These are phyloP conservation scores for Hippoglossus hippoglossus DNA, from an alignment of 2,797 vertebrate species.

Conservation along the genomic window DNA sequence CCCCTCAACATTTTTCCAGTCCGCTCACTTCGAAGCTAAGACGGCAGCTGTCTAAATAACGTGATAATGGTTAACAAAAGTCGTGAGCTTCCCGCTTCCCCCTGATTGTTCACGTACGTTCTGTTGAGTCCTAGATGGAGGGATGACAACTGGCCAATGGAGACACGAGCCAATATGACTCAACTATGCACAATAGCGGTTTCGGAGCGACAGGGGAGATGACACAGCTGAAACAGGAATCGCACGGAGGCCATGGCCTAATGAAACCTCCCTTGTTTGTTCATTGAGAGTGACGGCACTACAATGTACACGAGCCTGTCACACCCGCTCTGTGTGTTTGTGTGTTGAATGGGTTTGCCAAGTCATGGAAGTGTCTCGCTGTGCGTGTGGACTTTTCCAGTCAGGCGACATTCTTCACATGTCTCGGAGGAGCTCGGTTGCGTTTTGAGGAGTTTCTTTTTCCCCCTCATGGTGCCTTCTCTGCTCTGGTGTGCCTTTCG, in stretches of 20 bases:
- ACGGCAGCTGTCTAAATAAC: conserved; percentile 16
- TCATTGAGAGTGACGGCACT: conserved; percentile 34
- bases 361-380: conserved; percentile 30
- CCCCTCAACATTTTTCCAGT: conserved; percentile 29
- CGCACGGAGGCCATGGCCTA: conserved; percentile 24
- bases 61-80: conserved; percentile 13
- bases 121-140: conserved; percentile 27
- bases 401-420: conserved; percentile 60
- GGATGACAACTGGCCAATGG: conserved; percentile 1
- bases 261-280: conserved; percentile 50
- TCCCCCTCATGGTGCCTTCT: conserved; percentile 60
- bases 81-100: conserved; percentile 11
- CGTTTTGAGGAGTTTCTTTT: conserved; percentile 33
- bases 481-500: conserved; percentile 65
- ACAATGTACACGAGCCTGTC: conserved; percentile 5
- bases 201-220: conserved; percentile 43
- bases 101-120: conserved; percentile 24
- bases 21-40: conserved; percentile 21
- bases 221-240: conserved; percentile 27
- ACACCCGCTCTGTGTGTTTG: conserved; percentile 23
- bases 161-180: conserved; percentile 52
- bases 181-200: conserved; percentile 66
- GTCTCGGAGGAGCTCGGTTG: conserved; percentile 32
- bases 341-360: conserved; percentile 32
- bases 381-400: conserved; percentile 44